Evolutionary conservation across 1,140 invertebrate genomes (phyloP).

Genomic region (Caenorhabditis inopinata): DNA sequence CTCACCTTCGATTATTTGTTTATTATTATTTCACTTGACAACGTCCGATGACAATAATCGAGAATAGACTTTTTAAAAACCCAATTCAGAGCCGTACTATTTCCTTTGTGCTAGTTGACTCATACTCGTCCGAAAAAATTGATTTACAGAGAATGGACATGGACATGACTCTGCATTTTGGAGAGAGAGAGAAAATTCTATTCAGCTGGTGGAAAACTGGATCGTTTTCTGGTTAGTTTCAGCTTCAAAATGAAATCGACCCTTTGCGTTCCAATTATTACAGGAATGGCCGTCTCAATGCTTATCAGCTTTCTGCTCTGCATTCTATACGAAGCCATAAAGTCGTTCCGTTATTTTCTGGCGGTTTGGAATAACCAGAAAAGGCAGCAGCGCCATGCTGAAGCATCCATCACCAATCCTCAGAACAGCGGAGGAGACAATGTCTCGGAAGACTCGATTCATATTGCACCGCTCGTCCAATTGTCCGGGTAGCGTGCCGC

Average conservation of each 20-base stretch:
- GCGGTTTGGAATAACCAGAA: constrained; percentile 33
- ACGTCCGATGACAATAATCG: neutral
- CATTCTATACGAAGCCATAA: constrained; percentile 50
- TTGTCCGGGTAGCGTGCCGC: constrained; percentile 41
- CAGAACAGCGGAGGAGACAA: constrained; percentile 14
- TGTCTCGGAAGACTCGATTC: constrained; percentile 23
- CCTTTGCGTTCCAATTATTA: neutral
- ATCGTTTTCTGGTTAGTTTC: neutral
- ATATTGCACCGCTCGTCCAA: constrained; percentile 42
- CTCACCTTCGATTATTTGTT: neutral
- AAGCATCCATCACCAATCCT: constrained; percentile 10
- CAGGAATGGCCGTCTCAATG: constrained; percentile 48
- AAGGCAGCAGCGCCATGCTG: neutral
- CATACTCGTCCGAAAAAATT: neutral
- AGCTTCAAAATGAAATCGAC: too few relatives aligned
- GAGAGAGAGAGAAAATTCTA: constrained; percentile 35
- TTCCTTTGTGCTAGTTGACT: neutral
- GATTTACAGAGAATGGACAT: constrained; percentile 9
- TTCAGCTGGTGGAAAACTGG: constrained; percentile 38
- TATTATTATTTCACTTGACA: neutral
- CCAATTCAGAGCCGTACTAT: neutral
- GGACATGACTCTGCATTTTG: constrained; percentile 37
- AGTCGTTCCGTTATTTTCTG: constrained; percentile 38
- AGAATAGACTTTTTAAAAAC: neutral
- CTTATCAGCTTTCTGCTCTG: constrained; percentile 49